Evolutionary conservation across 2,113 vertebrate genomes (phyloP), one percentile per base, ranked within the genome.

Genomic region (Astatotilapia flaviijosephi): DNA sequence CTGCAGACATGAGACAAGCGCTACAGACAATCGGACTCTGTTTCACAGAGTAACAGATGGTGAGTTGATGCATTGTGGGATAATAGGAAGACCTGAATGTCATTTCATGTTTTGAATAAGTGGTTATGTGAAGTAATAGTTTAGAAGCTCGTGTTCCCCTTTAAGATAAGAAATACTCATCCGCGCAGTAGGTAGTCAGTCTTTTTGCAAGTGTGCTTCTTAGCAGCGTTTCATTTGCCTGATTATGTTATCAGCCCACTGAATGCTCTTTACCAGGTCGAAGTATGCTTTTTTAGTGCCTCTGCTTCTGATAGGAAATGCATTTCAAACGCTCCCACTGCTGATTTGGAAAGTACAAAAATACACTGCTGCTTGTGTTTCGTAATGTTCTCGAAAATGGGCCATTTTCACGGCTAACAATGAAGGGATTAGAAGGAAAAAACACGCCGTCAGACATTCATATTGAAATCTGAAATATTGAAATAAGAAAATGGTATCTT

Each of bases 301-400:
- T 88, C 60, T 62, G 82, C 75, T 86, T 89, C 83, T 85, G 55
- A 83, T 53, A 40, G 68, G 49, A 91, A 89, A 68, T 91, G 54
- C 60, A 75, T 91, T 91, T 91, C 10, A 87, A 87, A 90, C 51
- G 68, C 68, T 89, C 70, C 81, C 79, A 60, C 80, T 80, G 60
- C 58, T 53, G 87, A 87, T 88, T 91, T 84, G 35, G 47, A 77
- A 65, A 83, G 83, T 85, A 88, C 87, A 83, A 86, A 92, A 92
- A 94, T 86, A 93, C 70, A 89, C 83, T 11, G 35, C 80, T 14
- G 86, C 79, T 83, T 75, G 65, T 82, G 86, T 90, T 94, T 92
- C 82, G 40, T 91, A 89, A 93, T 85, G 45, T 54, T 49, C 82
- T 88, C 28, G 14, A 85, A 90, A 94, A 82, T 82, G 80, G 84